Percentiles rank a stretch among this genome's conserved stretches.
Conservation (phyloP, 2,888 invertebrate species). For the Lapara coniferarum region DNA sequence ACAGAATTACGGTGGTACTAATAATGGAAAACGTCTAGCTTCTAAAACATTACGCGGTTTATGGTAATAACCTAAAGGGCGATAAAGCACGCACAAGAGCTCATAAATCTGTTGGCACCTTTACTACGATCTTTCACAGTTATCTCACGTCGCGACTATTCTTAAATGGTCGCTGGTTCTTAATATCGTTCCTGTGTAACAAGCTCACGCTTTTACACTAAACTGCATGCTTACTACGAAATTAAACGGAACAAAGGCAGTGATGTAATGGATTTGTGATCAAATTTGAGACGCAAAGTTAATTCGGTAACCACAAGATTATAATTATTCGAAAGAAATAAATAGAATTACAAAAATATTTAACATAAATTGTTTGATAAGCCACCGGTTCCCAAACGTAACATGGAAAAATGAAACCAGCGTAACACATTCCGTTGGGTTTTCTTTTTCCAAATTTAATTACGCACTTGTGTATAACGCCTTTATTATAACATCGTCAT, state of each 20-base stretch:
- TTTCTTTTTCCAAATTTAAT: conserved; percentile 12
- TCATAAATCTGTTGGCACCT: conserved; percentile 53
- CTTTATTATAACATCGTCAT: conserved; percentile 3
- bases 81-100: conserved; percentile 74
- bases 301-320: not conserved
- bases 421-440: not conserved
- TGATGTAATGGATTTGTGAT: not conserved
- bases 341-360: no score
- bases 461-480: not conserved
- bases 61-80: conserved; percentile 60
- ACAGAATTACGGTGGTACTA: conserved; percentile 35
- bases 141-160: conserved; percentile 53
- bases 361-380: no score
- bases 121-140: conserved; percentile 43
- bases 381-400: not conserved
- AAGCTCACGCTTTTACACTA: conserved; percentile 3
- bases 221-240: not conserved
- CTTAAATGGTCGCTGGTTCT: conserved; percentile 42
- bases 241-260: not conserved
- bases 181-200: conserved; percentile 36
- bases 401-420: not conserved
- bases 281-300: not conserved
- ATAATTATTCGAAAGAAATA: not conserved
- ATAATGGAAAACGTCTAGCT: conserved; percentile 55
- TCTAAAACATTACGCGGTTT: conserved; percentile 59